phyloP scores from a whole-genome alignment of 2,888 invertebrate genomes.

The Linnaemya vulpina region DNA sequence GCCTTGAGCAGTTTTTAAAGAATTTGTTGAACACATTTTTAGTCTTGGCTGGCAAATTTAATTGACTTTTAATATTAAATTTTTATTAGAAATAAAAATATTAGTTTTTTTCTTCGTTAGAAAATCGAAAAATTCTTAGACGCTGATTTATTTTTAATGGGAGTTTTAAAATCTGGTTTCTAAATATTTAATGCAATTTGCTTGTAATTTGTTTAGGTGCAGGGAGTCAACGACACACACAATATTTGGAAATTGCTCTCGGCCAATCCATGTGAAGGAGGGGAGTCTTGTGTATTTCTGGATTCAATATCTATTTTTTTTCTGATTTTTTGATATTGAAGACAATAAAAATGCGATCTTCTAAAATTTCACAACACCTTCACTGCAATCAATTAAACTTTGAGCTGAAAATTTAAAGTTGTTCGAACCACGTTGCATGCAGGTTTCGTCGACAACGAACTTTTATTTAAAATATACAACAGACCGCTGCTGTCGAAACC shows the following conservation, averaged over 20 bases:
- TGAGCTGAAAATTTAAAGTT: constrained; percentile 66
- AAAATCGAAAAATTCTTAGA: neutral
- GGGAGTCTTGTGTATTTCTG: neutral
- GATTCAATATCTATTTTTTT: too few relatives aligned
- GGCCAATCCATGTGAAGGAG: neutral
- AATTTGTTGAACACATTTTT: neutral
- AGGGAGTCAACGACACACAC: too few relatives aligned
- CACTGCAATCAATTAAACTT: neutral
- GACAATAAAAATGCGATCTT: neutral
- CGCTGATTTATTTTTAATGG: neutral
- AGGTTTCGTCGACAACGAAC: constrained; percentile 99
- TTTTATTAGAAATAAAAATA: too few relatives aligned
- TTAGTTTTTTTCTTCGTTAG: too few relatives aligned
- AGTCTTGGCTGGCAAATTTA: neutral
- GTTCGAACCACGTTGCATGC: constrained; percentile 89
- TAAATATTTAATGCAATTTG: neutral
- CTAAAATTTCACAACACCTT: neutral
- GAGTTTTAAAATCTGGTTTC: neutral
- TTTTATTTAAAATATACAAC: constrained; percentile 84
- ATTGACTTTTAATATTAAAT: constrained; percentile 60
- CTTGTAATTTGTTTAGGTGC: neutral
- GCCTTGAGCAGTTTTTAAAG: neutral
- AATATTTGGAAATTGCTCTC: neutral
- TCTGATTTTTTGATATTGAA: too few relatives aligned
- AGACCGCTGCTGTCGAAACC: constrained; percentile 94